phyloP scores from a whole-genome alignment of 2,797 vertebrate genomes.

The Acrossocheilus fasciatus region DNA sequence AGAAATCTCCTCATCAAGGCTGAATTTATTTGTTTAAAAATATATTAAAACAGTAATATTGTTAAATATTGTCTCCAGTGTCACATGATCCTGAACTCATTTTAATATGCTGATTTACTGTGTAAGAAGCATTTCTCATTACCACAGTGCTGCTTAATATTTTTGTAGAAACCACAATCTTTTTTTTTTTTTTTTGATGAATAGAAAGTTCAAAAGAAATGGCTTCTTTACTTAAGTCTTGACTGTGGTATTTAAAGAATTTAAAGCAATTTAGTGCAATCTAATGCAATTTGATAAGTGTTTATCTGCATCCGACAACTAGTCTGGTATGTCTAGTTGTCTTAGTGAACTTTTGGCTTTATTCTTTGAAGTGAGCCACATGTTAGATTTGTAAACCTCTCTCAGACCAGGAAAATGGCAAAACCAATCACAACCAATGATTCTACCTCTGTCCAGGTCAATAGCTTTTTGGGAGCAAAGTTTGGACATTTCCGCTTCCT shows the following conservation, averaged over 20 bases:
- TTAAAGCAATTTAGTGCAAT: not conserved
- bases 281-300: not conserved
- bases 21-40: not conserved
- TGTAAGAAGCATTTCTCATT: not conserved
- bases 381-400: not conserved
- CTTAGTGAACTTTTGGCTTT: not conserved
- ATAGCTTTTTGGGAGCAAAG: conserved; percentile 84
- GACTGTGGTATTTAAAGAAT: not conserved
- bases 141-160: not conserved
- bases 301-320: not conserved
- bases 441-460: conserved; percentile 91
- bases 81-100: not conserved
- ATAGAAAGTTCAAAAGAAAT: not conserved
- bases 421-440: not conserved
- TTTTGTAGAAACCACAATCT: too few species aligned
- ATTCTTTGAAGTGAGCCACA: not conserved
- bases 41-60: not conserved
- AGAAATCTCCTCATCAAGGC: not conserved
- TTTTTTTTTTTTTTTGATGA: not conserved
- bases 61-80: not conserved
- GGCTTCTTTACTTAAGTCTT: not conserved
- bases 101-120: not conserved
- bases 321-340: not conserved
- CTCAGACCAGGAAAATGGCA: not conserved
- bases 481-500: conserved; percentile 83